Evolutionary conservation across 2,113 vertebrate genomes (phyloP), one percentile per base, ranked within the genome.

Genomic region (Felis chaus): DNA sequence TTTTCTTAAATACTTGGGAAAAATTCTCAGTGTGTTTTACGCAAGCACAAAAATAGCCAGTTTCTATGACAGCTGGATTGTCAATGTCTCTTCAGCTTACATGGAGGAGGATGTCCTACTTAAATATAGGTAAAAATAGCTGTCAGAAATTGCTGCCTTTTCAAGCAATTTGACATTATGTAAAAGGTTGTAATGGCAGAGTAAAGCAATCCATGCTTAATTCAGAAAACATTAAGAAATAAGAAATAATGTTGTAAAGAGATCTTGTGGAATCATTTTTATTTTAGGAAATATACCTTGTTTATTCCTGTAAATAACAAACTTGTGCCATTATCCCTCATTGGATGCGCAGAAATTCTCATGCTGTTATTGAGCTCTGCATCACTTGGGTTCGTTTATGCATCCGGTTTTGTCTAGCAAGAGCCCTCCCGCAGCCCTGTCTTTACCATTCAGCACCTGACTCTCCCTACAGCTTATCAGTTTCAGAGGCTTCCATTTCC

Each of bases 31-130:
- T 65, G 7, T 76, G 53, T 82, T 84, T 96, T 95, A 82, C 78
- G 65, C 84, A 96, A 90, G 36, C 79, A 69, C 29, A 61, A 68
- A 93, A 97, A 89, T 91, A 95, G 92, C 55, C 2, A 14, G 83
- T 95, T 96, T 96, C 90, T 87, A 81, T 95, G 95, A 95, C 94
- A 95, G 83, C 86, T 89, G 33, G 9, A 63, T 96, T 82, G 73
- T 76, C 78, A 66, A 19, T 39, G 76, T 84, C 50, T 95, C 5
- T 89, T 96, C 36, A 33, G 66, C 71, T 95, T 89, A 92, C 2
- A 1, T 61, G 57, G 76, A 84, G 39, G 90, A 81, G 65, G 65
- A 33, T 55, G 71, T 92, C 57, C 68, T 50, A 95, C 31, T 81
- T 92, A 78, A 96, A 53, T 65, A 39, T 71, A 95, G 81, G 65